Evolutionary conservation across 2,113 vertebrate genomes (phyloP), one percentile per base, ranked within the genome.

Genomic region (Megaleporinus macrocephalus): DNA sequence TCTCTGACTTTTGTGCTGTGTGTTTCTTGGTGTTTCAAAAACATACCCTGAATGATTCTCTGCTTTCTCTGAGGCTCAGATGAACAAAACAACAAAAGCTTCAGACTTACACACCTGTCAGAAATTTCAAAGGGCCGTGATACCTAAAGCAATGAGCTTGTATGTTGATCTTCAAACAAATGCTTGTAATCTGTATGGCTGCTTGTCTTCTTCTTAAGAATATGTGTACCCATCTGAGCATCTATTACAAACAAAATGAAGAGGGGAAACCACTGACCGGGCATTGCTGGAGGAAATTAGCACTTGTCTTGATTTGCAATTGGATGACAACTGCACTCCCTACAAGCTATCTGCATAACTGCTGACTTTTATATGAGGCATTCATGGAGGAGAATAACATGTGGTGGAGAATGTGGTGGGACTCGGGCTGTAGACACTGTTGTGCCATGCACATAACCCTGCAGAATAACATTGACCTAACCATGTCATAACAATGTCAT

Each of bases 61-160:
- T 76, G 26, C 49, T 57, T 57, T 18, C 27, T 44, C 41, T 44
- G 4, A 44, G 10, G 41, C 9, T 1, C 18, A 47, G 44, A 65
- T 47, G 70, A 65, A 26, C 53, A 55, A 65, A 20, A 77, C 61
- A 78, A 82, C 71, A 86, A 61, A 81, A 65, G 73, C 69, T 33
- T 63, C 47, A 36, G 22, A 20, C 49, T 59, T n/a, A 36, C 63
- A 16, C 49, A 71, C 49, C 66, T 79, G 66, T 72, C 65, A 27
- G 36, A 29, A n/a, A 82, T 76, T 73, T 84, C 80, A 84, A 84
- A 87, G 76, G 51, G 57, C 16, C n/a, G 29, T 26, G 69, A 33
- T 79, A 71, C 70, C 74, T 76, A 30, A 81, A 74, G 74, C 57
- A 51, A 9, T 7, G 57, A 44, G n/a, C 57, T 27, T 41, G 53